A percentile compares a stretch with the other conserved stretches of the same genome.
These are phyloP conservation scores for Tenrec ecaudatus DNA, from an alignment of 2,113 vertebrate species.

Conservation along the genomic window DNA sequence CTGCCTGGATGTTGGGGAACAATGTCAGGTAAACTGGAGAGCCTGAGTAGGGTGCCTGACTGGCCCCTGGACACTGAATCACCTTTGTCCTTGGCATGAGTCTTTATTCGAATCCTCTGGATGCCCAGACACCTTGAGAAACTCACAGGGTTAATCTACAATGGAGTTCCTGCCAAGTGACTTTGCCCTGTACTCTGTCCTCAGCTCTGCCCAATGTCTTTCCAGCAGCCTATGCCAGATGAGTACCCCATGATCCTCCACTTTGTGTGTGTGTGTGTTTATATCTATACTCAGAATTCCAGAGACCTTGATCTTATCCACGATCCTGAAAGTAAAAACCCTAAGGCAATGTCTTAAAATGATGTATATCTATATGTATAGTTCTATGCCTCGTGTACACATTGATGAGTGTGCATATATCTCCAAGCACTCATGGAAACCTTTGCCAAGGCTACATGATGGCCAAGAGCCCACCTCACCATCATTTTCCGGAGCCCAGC, in stretches of 20 bases:
- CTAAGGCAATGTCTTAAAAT: neutral
- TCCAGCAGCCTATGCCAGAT: neutral
- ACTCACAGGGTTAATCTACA: neutral
- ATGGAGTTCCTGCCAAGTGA: neutral
- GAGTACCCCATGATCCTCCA: neutral
- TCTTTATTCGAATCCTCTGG: neutral
- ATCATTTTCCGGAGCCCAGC: no score
- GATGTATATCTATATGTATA: neutral
- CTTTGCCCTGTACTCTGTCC: accelerated
- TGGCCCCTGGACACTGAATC: neutral
- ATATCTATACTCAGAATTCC: neutral
- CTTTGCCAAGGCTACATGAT: neutral
- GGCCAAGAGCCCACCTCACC: neutral
- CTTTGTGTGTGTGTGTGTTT: neutral
- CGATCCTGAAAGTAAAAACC: neutral
- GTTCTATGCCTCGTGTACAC: neutral
- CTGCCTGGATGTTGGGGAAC: neutral
- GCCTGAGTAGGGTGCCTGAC: neutral
- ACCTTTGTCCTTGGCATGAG: neutral
- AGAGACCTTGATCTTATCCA: neutral
- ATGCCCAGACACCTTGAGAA: neutral
- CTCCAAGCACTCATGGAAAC: neutral
- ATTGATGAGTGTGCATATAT: neutral
- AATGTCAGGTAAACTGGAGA: neutral
- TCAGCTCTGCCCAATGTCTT: no score